Evolutionary conservation across 2,113 vertebrate species (phyloP).

Genomic region (Gallinago undulata): DNA sequence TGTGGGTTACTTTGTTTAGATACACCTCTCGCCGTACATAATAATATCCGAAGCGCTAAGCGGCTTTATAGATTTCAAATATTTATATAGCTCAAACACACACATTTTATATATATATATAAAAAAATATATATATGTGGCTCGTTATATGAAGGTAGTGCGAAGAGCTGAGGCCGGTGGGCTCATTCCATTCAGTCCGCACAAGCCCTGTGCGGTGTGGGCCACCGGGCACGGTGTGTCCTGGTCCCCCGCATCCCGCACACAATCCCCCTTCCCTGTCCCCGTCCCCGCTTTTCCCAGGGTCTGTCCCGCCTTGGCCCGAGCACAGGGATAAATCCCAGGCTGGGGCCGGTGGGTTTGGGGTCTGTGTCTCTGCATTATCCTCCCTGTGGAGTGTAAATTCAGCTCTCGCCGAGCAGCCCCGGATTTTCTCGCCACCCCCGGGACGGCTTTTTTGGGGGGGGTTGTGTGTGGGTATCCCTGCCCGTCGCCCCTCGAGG

Average conservation of each 20-base stretch:
- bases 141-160: neutral
- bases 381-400: neutral
- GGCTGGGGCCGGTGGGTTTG: accelerated
- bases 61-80: neutral
- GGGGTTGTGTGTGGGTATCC: neutral
- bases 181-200: accelerated
- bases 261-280: neutral
- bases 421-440: too few species aligned
- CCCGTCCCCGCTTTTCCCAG: neutral
- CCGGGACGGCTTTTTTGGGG: neutral
- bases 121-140: accelerated
- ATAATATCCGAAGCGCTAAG: accelerated
- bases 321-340: accelerated
- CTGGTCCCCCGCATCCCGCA: neutral
- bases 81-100: accelerated
- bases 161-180: neutral
- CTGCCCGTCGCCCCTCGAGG: neutral
- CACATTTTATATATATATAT: too few species aligned
- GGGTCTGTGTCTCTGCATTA: accelerated
- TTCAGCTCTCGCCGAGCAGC: too few species aligned
- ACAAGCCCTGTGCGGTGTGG: neutral
- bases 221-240: neutral
- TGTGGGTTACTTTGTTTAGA: neutral
- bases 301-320: neutral
- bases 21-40: accelerated